Evolutionary conservation across 64 coral and sea anemone genomes (phyloP), one percentile per base, ranked within the genome.

Genomic region (Astreopora myriophthalma): DNA sequence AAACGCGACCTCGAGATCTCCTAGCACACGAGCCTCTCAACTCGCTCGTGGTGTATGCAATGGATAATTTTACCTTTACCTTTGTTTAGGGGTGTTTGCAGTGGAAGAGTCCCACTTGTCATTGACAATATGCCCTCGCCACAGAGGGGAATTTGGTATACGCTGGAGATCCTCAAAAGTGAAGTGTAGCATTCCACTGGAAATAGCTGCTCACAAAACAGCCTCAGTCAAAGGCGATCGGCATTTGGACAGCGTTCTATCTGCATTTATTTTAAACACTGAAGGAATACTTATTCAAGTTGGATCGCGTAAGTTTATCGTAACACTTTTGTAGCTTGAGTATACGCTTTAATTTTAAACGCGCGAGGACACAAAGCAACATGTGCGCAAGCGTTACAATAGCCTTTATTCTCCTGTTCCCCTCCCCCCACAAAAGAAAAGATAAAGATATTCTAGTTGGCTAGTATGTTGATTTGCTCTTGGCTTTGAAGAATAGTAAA

Each of bases 251-350:
- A 90, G 75, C 63, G 34, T 22, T 12, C 74, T 27, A 34, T 70
- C 88, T 20, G 35, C 38, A 23, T 57, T 69, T 71, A 34, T 90
- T 7, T 28, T 81, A 22, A 80, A 27, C 4, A 28, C 25, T 39
- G 58, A 36, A 20, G 66, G 75, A 78, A 67, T 35, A 49, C 75
- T 69, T 32, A 3, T 90, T 57, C 71, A 40, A 81, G 46, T 81
- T 70, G 87, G 87, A 89, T 69, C 72, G 11, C 87, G 87, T 89
- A 79, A 79, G 74, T 89, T 39, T 38, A 34, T n/a, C n/a, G n/a
- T n/a, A n/a, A n/a, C n/a, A n/a, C n/a, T n/a, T n/a, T n/a, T n/a
- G n/a, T n/a, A n/a, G n/a, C n/a, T n/a, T n/a, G n/a, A n/a, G n/a
- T n/a, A n/a, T n/a, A n/a, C n/a, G n/a, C n/a, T n/a, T n/a, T n/a